A percentile compares a stretch with the other conserved stretches of the same genome.
These are phyloP conservation scores for Phyto melanocephala DNA, from an alignment of 2,888 invertebrate species.

Conservation along the genomic window DNA sequence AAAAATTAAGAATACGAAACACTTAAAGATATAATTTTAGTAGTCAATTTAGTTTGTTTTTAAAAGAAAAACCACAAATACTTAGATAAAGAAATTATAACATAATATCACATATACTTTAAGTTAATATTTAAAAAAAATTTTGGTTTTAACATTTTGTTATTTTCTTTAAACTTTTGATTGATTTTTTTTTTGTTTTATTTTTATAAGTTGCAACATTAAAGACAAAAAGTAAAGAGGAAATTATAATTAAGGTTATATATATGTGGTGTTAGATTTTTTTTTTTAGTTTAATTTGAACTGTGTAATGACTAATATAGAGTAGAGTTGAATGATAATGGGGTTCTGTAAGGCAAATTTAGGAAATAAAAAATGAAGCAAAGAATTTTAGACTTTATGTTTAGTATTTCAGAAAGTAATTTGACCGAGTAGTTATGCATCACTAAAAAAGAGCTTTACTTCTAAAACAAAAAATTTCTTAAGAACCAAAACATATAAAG, in stretches of 20 bases:
- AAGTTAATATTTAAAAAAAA: constrained; percentile 54
- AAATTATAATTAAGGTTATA: constrained; percentile 70
- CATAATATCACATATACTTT: constrained; percentile 60
- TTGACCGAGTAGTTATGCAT: too few relatives aligned
- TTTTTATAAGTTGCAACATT: constrained; percentile 79
- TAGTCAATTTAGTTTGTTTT: constrained; percentile 40
- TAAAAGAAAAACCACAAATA: constrained; percentile 57
- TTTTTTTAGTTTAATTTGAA: constrained; percentile 36
- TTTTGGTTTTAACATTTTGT: constrained; percentile 39
- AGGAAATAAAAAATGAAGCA: background rate
- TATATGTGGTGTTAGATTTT: constrained; percentile 61
- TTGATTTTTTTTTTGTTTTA: constrained; percentile 32
- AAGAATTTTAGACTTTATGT: background rate
- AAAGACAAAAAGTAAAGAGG: constrained; percentile 78
- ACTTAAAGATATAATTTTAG: constrained; percentile 47
- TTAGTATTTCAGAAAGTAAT: background rate
- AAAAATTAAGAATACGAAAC: constrained; percentile 39
- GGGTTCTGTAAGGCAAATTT: background rate
- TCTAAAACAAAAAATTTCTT: too few relatives aligned
- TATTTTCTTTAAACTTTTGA: constrained; percentile 17
- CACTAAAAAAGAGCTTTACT: background rate
- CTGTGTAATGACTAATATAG: constrained; percentile 33
- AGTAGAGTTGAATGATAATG: constrained; percentile 28
- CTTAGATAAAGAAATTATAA: constrained; percentile 55
- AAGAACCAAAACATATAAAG: too few relatives aligned